A percentile compares a stretch with the other conserved stretches of the same genome.
These are phyloP conservation scores for Pelochelys cantorii DNA, from an alignment of 2,797 vertebrate genomes.

Conservation along the genomic window DNA sequence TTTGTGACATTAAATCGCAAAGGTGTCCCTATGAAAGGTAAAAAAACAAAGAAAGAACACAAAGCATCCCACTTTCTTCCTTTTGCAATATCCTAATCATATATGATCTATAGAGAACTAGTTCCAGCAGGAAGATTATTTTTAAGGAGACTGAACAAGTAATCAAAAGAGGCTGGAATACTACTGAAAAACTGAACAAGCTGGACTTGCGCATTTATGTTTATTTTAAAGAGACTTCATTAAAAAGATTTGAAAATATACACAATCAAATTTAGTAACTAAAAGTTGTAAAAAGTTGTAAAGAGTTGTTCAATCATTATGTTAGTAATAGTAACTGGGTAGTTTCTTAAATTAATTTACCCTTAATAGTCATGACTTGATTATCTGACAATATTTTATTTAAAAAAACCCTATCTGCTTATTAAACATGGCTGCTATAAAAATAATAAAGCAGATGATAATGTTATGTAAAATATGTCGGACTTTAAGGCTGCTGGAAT, in stretches of 20 bases:
- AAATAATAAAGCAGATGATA: slow-evolving; percentile 85
- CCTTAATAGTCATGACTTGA: slow-evolving; percentile 85
- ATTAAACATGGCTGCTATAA: slow-evolving; percentile 87
- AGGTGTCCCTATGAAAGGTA: slow-evolving; percentile 91
- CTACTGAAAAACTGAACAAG: slow-evolving; percentile 93
- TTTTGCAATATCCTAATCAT: slow-evolving; percentile 84
- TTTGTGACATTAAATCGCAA: slow-evolving; percentile 96
- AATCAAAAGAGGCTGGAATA: slow-evolving; percentile 86
- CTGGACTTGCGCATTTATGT: slow-evolving; percentile 93
- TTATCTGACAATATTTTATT: slow-evolving; percentile 87
- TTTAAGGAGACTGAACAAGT: slow-evolving; percentile 83
- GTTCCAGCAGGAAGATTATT: slow-evolving; percentile 89
- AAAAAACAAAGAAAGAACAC: slow-evolving; percentile 94
- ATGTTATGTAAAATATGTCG: slow-evolving; percentile 85
- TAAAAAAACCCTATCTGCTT: slow-evolving; percentile 86
- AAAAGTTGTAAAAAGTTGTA: slow-evolving; percentile 88
- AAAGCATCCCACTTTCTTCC: slow-evolving; percentile 96
- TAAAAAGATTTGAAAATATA: slow-evolving; percentile 82
- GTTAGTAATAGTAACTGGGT: slow-evolving; percentile 84
- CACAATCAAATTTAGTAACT: slow-evolving; percentile 86
- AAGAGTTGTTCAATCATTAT: slow-evolving; percentile 86
- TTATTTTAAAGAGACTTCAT: slow-evolving; percentile 86
- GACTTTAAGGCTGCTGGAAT: slow-evolving; percentile 88
- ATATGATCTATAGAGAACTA: slow-evolving; percentile 76
- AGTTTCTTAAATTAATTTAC: slow-evolving; percentile 88